phyloP scores from a whole-genome alignment of 2,113 vertebrate genomes.

The Mesembrinibis cayennensis region DNA sequence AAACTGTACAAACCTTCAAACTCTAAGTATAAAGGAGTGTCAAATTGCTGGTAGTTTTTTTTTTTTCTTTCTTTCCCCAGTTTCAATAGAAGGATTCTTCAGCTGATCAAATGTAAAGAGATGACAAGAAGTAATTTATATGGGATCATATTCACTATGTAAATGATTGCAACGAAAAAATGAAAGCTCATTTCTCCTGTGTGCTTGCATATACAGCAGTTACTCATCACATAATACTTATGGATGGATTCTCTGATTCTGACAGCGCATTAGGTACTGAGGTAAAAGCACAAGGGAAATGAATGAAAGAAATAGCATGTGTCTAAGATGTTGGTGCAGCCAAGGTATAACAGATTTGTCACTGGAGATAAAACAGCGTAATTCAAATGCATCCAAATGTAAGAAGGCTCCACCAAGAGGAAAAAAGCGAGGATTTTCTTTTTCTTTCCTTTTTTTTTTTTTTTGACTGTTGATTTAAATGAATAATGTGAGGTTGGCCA shows the following conservation, averaged over 20 bases:
- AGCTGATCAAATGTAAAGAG: constrained; percentile 63
- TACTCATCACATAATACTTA: constrained; percentile 56
- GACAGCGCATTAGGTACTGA: constrained; percentile 43
- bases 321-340: constrained; percentile 22
- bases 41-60: constrained; percentile 43
- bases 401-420: not conserved
- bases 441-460: no score
- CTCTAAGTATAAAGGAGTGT: constrained; percentile 50
- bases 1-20: constrained; percentile 67
- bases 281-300: constrained; percentile 44
- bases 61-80: not conserved
- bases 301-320: constrained; percentile 28
- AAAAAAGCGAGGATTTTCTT: not conserved
- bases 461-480: not conserved
- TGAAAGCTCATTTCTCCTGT: constrained; percentile 53
- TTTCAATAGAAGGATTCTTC: constrained; percentile 51
- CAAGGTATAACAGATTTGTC: constrained; percentile 38
- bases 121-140: constrained; percentile 73
- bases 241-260: constrained; percentile 49
- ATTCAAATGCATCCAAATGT: constrained; percentile 32
- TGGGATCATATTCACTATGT: constrained; percentile 56
- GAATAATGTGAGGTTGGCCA: not conserved
- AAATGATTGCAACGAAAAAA: constrained; percentile 50
- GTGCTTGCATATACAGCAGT: constrained; percentile 49
- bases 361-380: constrained; percentile 12